Evolutionary conservation across 2,888 invertebrate species (phyloP), one percentile per base, ranked within the genome.

Genomic region (Scaptomyza caliginosa): DNA sequence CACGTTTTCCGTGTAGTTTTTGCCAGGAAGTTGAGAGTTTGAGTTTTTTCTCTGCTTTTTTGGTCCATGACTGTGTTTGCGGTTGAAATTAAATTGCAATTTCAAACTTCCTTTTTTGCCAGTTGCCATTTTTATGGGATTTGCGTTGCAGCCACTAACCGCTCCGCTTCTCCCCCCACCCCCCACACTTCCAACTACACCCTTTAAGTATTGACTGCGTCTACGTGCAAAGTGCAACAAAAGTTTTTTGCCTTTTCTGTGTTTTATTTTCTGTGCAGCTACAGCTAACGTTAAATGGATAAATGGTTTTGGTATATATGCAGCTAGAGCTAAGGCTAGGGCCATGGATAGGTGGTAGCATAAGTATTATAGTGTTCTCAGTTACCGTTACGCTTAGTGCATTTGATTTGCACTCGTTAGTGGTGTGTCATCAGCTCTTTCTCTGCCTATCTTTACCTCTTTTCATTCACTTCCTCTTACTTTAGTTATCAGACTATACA

Each of bases 61-160:
- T 19, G 46, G 50, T 59, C 40, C 56, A 64, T 70, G 64, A 51
- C 56, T 55, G 62, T 71, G 73, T 68, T 84, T 79, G 83, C 64
- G 83, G 82, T 82, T 59, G 77, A 85, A 84, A 84, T 84, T 85
- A 84, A 84, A 84, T 84, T 84, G 84, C 84, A 81, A 85, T 84
- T 81, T 69, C 74, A 67, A 77, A 70, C 81, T 83, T 77, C 69
- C 74, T 69, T 80, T 45, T 80, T 42, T 67, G 75, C 59, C 76
- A 67, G 74, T 77, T 79, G 65, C 62, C 68, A 68, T 77, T 77
- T 78, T 83, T 83, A 81, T 82, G 85, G 66, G 81, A 79, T 75
- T 67, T 77, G 45, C 74, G 71, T 70, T 67, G 72, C 58, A 64
- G 28, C 43, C 32, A n/a, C 34, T 24, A 30, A 2, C 23, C 13